Base-by-base conservation (phyloP, 2,888 invertebrate species). In the Smittia sp. region DNA sequence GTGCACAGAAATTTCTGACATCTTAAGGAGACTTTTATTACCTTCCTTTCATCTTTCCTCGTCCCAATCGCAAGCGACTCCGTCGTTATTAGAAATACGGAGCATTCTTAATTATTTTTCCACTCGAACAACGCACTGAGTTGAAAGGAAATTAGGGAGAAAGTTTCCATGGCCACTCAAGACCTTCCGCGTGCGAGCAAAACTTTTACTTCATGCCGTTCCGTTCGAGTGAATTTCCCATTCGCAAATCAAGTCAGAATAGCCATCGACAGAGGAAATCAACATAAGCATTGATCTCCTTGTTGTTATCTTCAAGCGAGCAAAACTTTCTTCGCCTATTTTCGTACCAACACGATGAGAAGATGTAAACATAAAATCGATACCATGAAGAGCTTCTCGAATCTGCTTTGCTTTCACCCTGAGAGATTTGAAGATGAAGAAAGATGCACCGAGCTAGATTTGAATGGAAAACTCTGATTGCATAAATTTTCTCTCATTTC, bases 401-500 rank as follows among this genome's bases (percentile, higher is more conserved):
- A 46, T 11, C 11, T n/a, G 15, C n/a, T 15, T 46, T 46, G 11
- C 46, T n/a, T 46, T 46, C 46, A 46, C 11, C 46, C 46, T 13
- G 58, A 18, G 22, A 58, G 22, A 46, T 32, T 32, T 15, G 58
- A 18, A 18, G 22, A 58, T 58, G 58, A 58, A 58, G 18, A 58
- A 18, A 22, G 22, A 58, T 18, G 18, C 58, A 22, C 2, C 58
- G 22, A 58, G 22, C 58, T 9, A 6, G 58, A 58, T 58, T 58
- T 58, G 58, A 58, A 58, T 58, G n/a, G 6, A 18, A 58, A 58
- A 58, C 58, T 58, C 22, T 63, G 63, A 63, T 63, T 63, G 63
- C 25, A 25, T 63, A 25, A 63, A 24, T 63, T 63, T 63, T n/a
- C 63, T 63, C 27, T 25, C 25, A 63, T 25, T 63, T 25, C 27